phyloP scores from a whole-genome alignment of 2,113 vertebrate genomes.

The Notiomystis cincta region DNA sequence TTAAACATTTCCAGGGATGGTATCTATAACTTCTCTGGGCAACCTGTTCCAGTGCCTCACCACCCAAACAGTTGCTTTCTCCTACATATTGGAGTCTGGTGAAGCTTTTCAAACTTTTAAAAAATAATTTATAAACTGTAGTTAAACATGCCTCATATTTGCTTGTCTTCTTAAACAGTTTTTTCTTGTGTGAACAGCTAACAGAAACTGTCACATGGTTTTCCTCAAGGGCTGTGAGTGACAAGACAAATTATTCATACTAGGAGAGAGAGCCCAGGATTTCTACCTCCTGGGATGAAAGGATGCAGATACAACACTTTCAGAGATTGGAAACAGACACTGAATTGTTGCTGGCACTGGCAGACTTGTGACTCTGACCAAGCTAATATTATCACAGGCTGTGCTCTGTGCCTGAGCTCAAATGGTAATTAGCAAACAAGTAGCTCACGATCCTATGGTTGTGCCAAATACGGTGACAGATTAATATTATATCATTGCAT shows the following conservation, averaged over 20 bases:
- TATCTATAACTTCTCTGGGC: background rate
- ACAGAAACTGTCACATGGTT: background rate
- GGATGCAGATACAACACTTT: background rate
- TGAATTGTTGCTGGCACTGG: background rate
- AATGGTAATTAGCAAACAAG: constrained; percentile 12
- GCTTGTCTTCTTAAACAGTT: background rate
- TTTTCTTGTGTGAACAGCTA: background rate
- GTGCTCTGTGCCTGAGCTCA: background rate
- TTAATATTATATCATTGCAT: background rate
- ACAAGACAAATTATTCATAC: constrained; percentile 10
- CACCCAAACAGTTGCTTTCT: background rate
- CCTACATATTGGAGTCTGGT: background rate
- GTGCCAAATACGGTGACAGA: constrained; percentile 6
- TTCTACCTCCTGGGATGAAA: background rate
- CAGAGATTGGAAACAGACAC: background rate
- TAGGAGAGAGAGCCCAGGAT: background rate
- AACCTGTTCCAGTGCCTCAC: background rate
- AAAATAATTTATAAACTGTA: background rate
- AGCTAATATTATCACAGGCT: constrained; percentile 12
- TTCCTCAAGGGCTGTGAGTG: constrained; percentile 3
- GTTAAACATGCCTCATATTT: background rate
- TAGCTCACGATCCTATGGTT: background rate
- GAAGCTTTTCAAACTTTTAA: background rate
- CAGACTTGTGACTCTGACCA: constrained; percentile 18
- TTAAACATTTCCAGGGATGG: background rate